phyloP scores from a whole-genome alignment of 2,888 invertebrate genomes.

The Cephus pulcher region DNA sequence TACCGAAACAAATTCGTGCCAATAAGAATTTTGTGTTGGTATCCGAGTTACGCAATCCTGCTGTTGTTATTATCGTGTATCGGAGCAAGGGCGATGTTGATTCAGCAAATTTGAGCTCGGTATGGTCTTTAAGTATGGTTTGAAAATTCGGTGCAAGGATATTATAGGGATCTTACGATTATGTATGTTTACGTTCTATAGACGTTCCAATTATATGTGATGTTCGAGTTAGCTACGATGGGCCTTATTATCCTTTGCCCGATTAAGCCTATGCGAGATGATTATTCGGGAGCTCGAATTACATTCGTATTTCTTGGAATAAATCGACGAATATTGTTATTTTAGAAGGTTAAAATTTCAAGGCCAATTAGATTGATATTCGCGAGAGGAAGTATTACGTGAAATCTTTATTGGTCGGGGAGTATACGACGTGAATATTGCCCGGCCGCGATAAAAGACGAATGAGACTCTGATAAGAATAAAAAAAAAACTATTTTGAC shows the following conservation, averaged over 20 bases:
- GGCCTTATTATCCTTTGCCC: not conserved
- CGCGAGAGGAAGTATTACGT: not conserved
- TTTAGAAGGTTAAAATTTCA: not conserved
- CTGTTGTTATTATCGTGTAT: not conserved
- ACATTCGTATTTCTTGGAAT: not conserved
- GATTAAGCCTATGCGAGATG: not conserved
- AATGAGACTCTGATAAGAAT: not conserved
- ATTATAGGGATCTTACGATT: not conserved
- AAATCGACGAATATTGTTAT: not conserved
- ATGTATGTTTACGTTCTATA: not conserved
- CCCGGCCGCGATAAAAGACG: not conserved
- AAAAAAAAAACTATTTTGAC: not conserved
- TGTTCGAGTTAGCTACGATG: not conserved
- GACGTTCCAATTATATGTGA: not conserved
- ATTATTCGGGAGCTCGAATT: not conserved
- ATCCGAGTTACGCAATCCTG: not conserved
- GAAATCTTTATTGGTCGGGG: not conserved
- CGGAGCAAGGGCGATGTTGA: not conserved
- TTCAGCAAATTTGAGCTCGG: not conserved
- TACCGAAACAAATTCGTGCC: not conserved
- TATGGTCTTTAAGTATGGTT: not conserved
- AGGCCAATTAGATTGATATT: not conserved
- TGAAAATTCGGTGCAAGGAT: not conserved
- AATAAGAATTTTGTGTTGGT: not conserved
- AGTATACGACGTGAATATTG: not conserved